phyloP scores from a whole-genome alignment of 2,113 vertebrate species.

The Lynx canadensis region DNA sequence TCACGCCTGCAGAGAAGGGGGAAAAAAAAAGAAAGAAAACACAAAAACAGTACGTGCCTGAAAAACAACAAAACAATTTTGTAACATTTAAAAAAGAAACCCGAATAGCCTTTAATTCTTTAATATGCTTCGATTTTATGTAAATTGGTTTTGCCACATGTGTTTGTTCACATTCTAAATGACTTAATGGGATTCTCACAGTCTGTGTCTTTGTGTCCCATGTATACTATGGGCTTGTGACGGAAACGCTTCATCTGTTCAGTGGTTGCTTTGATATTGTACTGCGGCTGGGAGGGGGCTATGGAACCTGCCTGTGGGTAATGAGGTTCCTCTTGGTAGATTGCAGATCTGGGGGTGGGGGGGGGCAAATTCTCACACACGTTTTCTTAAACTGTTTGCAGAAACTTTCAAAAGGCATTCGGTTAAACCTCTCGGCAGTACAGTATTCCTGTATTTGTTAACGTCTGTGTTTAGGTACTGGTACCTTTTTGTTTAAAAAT shows the following conservation, averaged over 20 bases:
- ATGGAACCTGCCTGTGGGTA: constrained; percentile 86
- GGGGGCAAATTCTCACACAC: constrained; percentile 81
- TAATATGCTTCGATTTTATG: constrained; percentile 86
- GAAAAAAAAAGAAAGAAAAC: constrained; percentile 60
- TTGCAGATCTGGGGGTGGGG: constrained; percentile 77
- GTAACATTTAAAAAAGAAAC: constrained; percentile 88
- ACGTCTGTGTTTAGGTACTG: constrained; percentile 97
- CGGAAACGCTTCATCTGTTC: constrained; percentile 92
- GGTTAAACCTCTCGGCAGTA: constrained; percentile 95
- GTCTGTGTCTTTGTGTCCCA: constrained; percentile 93
- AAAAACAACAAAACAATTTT: constrained; percentile 90
- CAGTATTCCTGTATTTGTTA: constrained; percentile 94
- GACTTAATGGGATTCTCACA: constrained; percentile 91
- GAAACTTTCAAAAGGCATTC: constrained; percentile 89
- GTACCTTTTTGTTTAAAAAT: constrained; percentile 95
- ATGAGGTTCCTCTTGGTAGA: constrained; percentile 86
- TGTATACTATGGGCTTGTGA: constrained; percentile 93
- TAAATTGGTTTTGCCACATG: constrained; percentile 90
- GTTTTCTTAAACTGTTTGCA: constrained; percentile 87
- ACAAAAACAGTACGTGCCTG: constrained; percentile 91
- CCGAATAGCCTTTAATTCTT: constrained; percentile 91
- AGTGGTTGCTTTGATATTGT: constrained; percentile 94
- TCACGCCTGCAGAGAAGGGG: constrained; percentile 85
- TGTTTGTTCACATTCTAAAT: constrained; percentile 94
- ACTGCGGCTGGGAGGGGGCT: constrained; percentile 93